Conservation (phyloP, 2,888 invertebrate species). For the Protodeltote pygarga region DNA sequence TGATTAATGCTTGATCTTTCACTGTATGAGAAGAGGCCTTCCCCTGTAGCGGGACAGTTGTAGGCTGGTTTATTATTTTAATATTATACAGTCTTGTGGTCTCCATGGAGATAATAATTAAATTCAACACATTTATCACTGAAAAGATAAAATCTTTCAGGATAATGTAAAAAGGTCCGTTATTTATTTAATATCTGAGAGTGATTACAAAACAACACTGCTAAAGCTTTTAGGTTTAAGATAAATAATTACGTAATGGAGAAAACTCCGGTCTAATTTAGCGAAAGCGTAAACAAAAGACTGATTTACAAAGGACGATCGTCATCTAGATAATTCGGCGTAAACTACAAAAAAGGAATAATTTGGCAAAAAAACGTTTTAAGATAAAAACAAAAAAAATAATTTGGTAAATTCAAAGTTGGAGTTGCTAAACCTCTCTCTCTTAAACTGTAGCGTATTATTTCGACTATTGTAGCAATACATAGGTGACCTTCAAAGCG, state of each 20-base stretch:
- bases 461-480: too few relatives aligned
- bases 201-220: constrained; percentile 7
- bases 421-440: too few relatives aligned
- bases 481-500: too few relatives aligned
- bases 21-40: too few relatives aligned
- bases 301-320: constrained; percentile 13
- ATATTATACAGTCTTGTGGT: too few relatives aligned
- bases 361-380: not conserved
- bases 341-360: constrained; percentile 2
- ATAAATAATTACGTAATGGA: not conserved
- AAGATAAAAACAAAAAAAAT: not conserved
- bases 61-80: too few relatives aligned
- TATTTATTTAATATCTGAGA: not conserved
- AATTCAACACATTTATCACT: too few relatives aligned
- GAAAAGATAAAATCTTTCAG: not conserved
- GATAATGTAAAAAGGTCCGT: not conserved
- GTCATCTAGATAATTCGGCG: not conserved
- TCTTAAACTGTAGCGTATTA: too few relatives aligned
- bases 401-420: not conserved
- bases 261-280: constrained; percentile 5
- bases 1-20: too few relatives aligned
- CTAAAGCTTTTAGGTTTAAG: not conserved
- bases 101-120: too few relatives aligned
- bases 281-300: constrained; percentile 18
- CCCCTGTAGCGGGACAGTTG: too few relatives aligned